Evolutionary conservation across 2,888 invertebrate genomes (phyloP).

Genomic region (Agrenia bidenticulata): DNA sequence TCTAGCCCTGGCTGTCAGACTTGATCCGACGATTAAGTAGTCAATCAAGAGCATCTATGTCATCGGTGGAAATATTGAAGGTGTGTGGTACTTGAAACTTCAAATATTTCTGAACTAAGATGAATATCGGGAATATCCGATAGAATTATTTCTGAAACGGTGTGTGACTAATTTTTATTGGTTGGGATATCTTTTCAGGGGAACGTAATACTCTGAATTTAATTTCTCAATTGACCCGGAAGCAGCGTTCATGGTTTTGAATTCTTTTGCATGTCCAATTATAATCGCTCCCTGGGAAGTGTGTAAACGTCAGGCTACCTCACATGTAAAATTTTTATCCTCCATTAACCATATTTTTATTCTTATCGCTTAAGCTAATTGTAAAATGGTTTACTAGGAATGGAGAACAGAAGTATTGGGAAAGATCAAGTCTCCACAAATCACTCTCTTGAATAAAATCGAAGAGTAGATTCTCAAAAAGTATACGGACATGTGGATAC

Average conservation of each 20-base stretch:
- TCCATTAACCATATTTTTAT: too few relatives aligned
- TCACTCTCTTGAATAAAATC: constrained; percentile 47
- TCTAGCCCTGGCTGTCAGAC: constrained; percentile 56
- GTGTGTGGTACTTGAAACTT: constrained; percentile 50
- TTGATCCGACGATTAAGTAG: constrained; percentile 56
- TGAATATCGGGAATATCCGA: too few relatives aligned
- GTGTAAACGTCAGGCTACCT: constrained; percentile 26
- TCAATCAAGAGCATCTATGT: constrained; percentile 56
- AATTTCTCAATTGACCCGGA: constrained; percentile 62
- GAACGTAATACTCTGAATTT: constrained; percentile 58
- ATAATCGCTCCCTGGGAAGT: constrained; percentile 58
- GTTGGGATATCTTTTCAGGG: too few relatives aligned
- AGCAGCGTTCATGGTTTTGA: constrained; percentile 59
- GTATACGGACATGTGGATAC: constrained; percentile 40
- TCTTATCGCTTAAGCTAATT: too few relatives aligned
- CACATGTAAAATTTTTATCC: too few relatives aligned
- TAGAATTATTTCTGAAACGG: too few relatives aligned
- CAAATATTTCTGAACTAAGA: too few relatives aligned
- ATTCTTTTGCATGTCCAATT: constrained; percentile 55
- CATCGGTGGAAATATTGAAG: constrained; percentile 60
- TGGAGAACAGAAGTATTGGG: constrained; percentile 51
- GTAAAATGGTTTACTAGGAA: constrained; percentile 48
- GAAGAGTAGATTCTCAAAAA: constrained; percentile 37
- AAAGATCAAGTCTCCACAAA: constrained; percentile 38
- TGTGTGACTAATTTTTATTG: too few relatives aligned